Base-by-base conservation (phyloP, 2,888 invertebrate genomes). In the Miltochrista miniata region DNA sequence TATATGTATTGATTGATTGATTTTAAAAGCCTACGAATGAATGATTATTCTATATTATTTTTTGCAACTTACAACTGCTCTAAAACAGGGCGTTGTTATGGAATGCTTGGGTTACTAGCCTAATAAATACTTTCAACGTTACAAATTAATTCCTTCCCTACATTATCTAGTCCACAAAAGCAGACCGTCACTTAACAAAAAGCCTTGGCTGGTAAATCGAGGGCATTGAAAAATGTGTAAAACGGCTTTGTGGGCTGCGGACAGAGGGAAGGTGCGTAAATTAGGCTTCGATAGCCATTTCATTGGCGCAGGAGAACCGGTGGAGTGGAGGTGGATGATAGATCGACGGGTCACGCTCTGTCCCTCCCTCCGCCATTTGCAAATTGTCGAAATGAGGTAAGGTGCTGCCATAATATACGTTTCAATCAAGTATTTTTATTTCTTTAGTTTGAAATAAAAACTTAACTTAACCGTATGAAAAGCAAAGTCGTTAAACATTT, bases 311-410 rank as follows among this genome's bases (percentile, higher is more conserved):
- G 37, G 37, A 47, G 38, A 35, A 48, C 39, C 46, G 39, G n/a
- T n/a, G n/a, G n/a, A n/a, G 43, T n/a, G 47, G 54, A 60, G 60
- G 46, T 60, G 59, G 64, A 57, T 68, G 66, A 72, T 73, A 69
- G 66, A 72, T 72, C 55, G 56, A 41, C 24, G 54, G 60, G 60
- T 61, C 65, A 55, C 44, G 49, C 51, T 60, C 51, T 43, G 48
- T 48, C 51, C 61, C 57, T 48, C 36, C 61, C 36, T n/a, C 51
- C 55, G 59, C 63, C 72, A 70, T 74, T 72, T 68, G 56, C 68
- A 70, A 73, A 74, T 72, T 70, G 64, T 69, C 58, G 61, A 63
- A 64, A 61, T 65, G 56, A 56, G 56, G 56, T 55, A 43, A 46
- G 8, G 11, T 55, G 54, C 66, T 63, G 41, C 36, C 38, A 43